phyloP scores from a whole-genome alignment of 2,797 vertebrate species.

The Periophthalmus magnuspinnatus region DNA sequence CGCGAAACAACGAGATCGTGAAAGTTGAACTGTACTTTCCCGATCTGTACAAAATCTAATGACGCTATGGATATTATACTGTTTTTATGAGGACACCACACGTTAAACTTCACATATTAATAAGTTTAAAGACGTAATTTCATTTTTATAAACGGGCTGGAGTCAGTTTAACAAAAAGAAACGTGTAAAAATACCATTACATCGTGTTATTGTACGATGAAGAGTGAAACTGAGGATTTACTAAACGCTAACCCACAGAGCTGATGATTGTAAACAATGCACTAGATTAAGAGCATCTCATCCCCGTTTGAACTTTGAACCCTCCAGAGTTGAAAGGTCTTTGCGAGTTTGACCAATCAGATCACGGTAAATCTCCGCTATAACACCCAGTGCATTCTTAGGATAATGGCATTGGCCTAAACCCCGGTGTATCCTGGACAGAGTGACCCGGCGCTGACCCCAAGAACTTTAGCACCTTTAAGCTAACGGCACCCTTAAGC shows the following conservation, averaged over 20 bases:
- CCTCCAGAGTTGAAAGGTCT: not conserved
- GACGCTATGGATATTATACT: too few relatives aligned
- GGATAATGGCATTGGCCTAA: slow-evolving; percentile 20
- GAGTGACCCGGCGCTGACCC: slow-evolving; percentile 46
- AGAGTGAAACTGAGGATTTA: too few relatives aligned
- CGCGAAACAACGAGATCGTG: too few relatives aligned
- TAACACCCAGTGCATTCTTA: slow-evolving; percentile 5
- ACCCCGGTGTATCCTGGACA: slow-evolving; percentile 25
- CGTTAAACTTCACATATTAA: too few relatives aligned
- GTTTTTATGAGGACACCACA: too few relatives aligned
- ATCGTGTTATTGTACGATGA: too few relatives aligned
- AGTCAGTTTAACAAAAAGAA: too few relatives aligned
- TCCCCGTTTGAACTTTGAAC: not conserved
- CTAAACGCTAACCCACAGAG: not conserved
- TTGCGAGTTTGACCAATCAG: slow-evolving; percentile 3
- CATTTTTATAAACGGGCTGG: too few relatives aligned
- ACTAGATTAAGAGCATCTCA: not conserved
- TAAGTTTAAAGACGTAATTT: too few relatives aligned
- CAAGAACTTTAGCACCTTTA: slow-evolving; percentile 56
- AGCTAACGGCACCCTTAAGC: slow-evolving; percentile 69
- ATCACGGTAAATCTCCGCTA: slow-evolving; percentile 16
- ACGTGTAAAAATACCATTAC: too few relatives aligned
- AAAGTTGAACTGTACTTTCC: too few relatives aligned
- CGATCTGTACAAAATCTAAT: too few relatives aligned
- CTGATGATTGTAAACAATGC: not conserved